Percentiles rank a stretch among this genome's conserved stretches.
Conservation (phyloP, 2,888 invertebrate genomes). For the Ecdyonurus torrentis region DNA sequence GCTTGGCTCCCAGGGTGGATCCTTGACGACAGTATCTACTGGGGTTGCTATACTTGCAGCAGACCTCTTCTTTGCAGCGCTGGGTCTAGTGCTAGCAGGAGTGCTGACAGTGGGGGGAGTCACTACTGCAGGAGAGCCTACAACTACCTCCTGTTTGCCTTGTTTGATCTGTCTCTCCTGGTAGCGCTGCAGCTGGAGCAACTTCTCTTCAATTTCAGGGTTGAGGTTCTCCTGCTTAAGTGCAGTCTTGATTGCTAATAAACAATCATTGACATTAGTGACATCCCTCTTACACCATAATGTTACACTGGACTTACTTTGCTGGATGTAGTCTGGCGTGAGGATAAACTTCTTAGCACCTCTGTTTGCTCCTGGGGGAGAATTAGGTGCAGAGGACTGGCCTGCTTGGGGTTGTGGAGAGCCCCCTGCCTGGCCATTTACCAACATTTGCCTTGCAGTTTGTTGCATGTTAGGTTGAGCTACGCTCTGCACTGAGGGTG, state of each 20-base stretch:
- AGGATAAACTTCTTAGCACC: conserved; percentile 53
- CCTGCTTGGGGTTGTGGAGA: not conserved
- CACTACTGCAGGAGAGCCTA: conserved; percentile 10
- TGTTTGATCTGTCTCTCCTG: conserved; percentile 64
- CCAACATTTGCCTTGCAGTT: not conserved
- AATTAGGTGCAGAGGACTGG: not conserved
- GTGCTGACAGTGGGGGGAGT: conserved; percentile 21
- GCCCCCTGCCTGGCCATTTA: not conserved
- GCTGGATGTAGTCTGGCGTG: conserved; percentile 84
- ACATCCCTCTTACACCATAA: not conserved
- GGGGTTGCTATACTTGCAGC: conserved; percentile 14
- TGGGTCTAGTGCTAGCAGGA: not conserved
- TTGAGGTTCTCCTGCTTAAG: conserved; percentile 78
- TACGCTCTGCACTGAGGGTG: not conserved
- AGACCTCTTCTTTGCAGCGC: conserved; percentile 21
- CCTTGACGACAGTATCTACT: not conserved
- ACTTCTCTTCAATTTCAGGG: conserved; percentile 83
- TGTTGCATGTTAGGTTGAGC: not conserved
- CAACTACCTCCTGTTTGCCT: conserved; percentile 20
- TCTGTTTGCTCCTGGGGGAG: conserved; percentile 1
- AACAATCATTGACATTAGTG: conserved; percentile 7
- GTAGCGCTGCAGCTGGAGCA: conserved; percentile 71
- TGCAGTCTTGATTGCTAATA: conserved; percentile 78
- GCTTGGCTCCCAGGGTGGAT: not conserved
- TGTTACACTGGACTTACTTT: conserved; percentile 72